phyloP scores from a whole-genome alignment of 2,113 vertebrate species.

The Sigmodon hispidus region DNA sequence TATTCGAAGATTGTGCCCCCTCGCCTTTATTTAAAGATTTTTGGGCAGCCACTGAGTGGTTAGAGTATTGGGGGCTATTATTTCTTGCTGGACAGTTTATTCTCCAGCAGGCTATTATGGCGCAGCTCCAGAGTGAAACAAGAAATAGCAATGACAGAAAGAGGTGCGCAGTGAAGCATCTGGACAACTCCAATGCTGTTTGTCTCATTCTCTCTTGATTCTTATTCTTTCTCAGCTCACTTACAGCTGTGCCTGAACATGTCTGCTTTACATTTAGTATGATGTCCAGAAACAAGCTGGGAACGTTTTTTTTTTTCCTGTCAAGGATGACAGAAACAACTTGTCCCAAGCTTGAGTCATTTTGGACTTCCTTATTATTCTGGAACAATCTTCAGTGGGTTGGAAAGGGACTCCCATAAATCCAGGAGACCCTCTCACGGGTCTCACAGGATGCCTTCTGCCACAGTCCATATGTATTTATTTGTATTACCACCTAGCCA shows the following conservation, averaged over 20 bases:
- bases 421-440: neutral
- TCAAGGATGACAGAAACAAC: neutral
- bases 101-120: neutral
- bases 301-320: slow-evolving; percentile 13
- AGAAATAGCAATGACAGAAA: slow-evolving; percentile 22
- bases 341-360: slow-evolving; percentile 4
- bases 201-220: slow-evolving; percentile 5
- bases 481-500: neutral
- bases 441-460: neutral
- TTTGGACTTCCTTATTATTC: neutral
- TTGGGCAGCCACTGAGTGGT: neutral
- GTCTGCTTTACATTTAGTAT: neutral
- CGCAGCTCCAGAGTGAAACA: slow-evolving; percentile 29
- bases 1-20: neutral
- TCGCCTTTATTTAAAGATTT: slow-evolving; percentile 42
- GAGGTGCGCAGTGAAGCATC: neutral
- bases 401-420: neutral
- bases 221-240: slow-evolving; percentile 12
- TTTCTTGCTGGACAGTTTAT: slow-evolving; percentile 3
- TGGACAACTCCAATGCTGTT: neutral
- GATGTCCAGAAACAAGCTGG: neutral
- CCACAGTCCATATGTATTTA: neutral
- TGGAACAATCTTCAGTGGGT: neutral
- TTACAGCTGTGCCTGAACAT: neutral
- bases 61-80: neutral